Evolutionary conservation across 1,140 invertebrate species (phyloP), one percentile per base, ranked within the genome.

Genomic region (Subanguina moxae): DNA sequence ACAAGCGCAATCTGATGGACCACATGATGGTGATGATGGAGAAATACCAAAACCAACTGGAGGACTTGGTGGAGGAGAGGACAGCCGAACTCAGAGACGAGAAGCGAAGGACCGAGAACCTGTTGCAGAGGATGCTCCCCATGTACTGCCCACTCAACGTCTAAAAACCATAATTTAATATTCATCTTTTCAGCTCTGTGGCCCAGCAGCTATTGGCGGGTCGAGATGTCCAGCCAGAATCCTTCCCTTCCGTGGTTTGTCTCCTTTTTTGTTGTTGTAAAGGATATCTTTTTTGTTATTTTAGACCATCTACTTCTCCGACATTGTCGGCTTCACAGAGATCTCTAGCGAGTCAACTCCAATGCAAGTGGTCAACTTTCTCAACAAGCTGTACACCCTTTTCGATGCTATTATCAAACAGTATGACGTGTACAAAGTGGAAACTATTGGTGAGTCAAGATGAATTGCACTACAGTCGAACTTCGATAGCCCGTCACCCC

Each of bases 341-440:
- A 91, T 97, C 70, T 93, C 92, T 1, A 91, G 92, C 82, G 84
- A 83, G 46, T 59, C 38, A n/a, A 63, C 76, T 15, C 72, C 72
- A 17, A 61, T 82, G 21, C 62, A 80, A 58, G 82, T 82, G 9
- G 82, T 82, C 32, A 66, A 68, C 28, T 76, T 82, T 57, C 67
- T 82, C 0, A 82, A 82, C 62, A 81, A 82, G 52, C 87, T 97
- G 9, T 97, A 97, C 84, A 95, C 93, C 8, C 90, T 90, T 70
- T 97, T 97, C 81, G 94, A 98, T 84, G 90, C 90, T 0, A 93
- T 95, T 73, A 93, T 97, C 71, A 92, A 92, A 82, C 89, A 94
- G 76, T 97, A 92, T 76, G 92, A 97, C 84, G 94, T 97, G 9
- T 98, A 98, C 83, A 98, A 98, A 88, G 80, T 80, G 15, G 80